phyloP scores from a whole-genome alignment of 1,140 invertebrate genomes.

The Drosophila erecta region DNA sequence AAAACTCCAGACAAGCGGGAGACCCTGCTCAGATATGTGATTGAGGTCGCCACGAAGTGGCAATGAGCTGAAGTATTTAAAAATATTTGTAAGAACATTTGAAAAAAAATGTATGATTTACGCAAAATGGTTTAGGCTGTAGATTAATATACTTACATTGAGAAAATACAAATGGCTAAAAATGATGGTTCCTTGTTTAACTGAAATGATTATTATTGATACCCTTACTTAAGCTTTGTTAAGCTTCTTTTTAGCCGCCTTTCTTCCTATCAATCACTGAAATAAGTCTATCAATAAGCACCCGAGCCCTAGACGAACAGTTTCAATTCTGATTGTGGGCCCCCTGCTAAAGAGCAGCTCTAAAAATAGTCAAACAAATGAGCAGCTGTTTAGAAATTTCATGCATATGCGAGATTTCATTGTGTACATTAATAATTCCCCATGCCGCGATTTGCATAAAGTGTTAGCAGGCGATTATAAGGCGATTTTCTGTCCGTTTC shows the following conservation, averaged over 20 bases:
- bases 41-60: constrained; percentile 8
- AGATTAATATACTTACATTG: too few relatives aligned
- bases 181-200: too few relatives aligned
- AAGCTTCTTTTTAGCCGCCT: neutral
- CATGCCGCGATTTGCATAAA: constrained; percentile 59
- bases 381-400: constrained; percentile 72
- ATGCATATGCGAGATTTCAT: constrained; percentile 79
- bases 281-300: neutral
- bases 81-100: neutral
- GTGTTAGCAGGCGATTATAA: constrained; percentile 67
- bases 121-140: too few relatives aligned
- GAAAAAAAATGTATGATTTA: too few relatives aligned
- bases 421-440: constrained; percentile 69
- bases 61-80: constrained; percentile 9
- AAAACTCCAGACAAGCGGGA: constrained; percentile 27
- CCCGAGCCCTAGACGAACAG: constrained; percentile 1
- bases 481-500: constrained; percentile 37
- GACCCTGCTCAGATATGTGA: constrained; percentile 4
- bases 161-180: too few relatives aligned
- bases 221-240: neutral
- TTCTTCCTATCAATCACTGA: neutral
- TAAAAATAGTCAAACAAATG: constrained; percentile 66
- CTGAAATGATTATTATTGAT: too few relatives aligned
- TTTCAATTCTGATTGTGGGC: neutral
- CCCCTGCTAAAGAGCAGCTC: constrained; percentile 8